Percentiles rank a stretch among this genome's conserved stretches.
Conservation (phyloP, 2,113 vertebrate genomes). For the Oreochromis niloticus region DNA sequence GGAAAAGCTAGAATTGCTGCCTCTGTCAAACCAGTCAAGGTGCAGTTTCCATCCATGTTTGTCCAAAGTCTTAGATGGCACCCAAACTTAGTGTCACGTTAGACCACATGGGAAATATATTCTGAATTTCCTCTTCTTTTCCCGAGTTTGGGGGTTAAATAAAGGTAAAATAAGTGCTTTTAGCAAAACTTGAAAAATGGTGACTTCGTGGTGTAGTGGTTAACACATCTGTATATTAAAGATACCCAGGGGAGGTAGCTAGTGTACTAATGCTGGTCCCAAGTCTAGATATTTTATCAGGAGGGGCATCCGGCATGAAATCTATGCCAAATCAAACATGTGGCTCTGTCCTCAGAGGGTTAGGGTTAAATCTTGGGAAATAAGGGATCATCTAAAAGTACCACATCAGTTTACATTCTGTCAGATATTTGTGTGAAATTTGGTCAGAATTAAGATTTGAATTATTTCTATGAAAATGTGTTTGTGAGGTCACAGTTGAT, state of each 20-base stretch:
- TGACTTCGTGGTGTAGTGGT: fast-evolving
- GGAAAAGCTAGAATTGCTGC: background rate
- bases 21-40: background rate
- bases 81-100: background rate
- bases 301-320: background rate
- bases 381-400: background rate
- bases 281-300: background rate
- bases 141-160: fast-evolving
- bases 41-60: background rate
- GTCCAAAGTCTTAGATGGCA: background rate
- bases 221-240: background rate
- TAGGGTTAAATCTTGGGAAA: background rate
- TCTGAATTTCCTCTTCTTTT: background rate
- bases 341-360: background rate
- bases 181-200: background rate
- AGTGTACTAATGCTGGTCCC: background rate
- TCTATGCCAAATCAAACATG: background rate
- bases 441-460: background rate
- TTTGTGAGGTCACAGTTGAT: background rate
- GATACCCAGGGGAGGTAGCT: fast-evolving
- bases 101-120: background rate
- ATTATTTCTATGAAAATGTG: background rate
- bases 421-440: background rate
- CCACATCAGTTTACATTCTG: background rate
- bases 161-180: background rate